phyloP scores from a whole-genome alignment of 2,113 vertebrate genomes.

The Thoracochromis brauschi region DNA sequence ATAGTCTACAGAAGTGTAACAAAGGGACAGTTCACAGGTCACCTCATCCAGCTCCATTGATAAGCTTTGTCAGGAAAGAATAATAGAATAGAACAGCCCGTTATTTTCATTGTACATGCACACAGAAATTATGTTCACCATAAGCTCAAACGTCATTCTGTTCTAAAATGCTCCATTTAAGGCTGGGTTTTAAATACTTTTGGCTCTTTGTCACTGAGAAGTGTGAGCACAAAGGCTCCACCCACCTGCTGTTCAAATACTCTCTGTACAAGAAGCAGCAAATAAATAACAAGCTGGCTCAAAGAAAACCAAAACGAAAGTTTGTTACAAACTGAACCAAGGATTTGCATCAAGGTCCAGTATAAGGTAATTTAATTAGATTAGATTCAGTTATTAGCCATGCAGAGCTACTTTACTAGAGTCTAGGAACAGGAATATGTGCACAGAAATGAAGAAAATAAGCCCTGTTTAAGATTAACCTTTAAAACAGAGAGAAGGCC shows the following conservation, averaged over 20 bases:
- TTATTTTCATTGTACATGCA: background rate
- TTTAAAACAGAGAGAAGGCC: background rate
- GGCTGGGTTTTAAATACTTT: background rate
- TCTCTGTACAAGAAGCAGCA: background rate
- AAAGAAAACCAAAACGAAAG: accelerated
- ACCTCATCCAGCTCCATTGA: accelerated
- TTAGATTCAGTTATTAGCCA: background rate
- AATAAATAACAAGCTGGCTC: background rate
- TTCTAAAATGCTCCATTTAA: background rate
- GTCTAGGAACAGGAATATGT: background rate
- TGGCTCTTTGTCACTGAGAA: background rate
- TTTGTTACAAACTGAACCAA: background rate
- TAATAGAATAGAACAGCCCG: background rate
- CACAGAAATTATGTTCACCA: background rate
- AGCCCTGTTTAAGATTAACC: background rate
- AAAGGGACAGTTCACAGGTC: background rate
- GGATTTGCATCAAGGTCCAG: background rate
- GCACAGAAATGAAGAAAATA: background rate
- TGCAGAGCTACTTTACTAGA: background rate
- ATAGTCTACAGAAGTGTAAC: background rate
- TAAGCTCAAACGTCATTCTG: accelerated
- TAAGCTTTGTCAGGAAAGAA: background rate
- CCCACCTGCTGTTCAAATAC: accelerated
- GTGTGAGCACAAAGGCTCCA: background rate
- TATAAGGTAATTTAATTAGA: background rate